Conservation (phyloP, 92 coral and sea anemone species). For the Phymanthus crucifer region DNA sequence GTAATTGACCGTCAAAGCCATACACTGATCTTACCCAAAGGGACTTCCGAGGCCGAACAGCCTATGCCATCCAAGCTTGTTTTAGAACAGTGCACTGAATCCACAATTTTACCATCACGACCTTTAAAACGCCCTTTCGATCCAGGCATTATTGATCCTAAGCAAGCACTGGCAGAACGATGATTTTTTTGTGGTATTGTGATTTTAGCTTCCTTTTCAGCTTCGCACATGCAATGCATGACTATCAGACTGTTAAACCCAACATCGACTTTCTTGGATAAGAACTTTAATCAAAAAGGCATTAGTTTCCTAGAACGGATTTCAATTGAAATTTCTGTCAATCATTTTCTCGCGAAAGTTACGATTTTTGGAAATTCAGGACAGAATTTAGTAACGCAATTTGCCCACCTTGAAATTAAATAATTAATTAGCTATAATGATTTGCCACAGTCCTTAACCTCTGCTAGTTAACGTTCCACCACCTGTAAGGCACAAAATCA, state of each 20-base stretch:
- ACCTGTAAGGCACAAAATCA: not conserved
- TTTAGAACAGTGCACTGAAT: not conserved
- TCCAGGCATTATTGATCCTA: slow-evolving; percentile 28
- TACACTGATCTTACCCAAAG: not conserved
- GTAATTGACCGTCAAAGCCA: slow-evolving; percentile 10
- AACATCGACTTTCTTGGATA: slow-evolving; percentile 21
- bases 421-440: not conserved
- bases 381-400: not conserved
- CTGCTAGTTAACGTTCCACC: not conserved
- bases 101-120: slow-evolving; percentile 26
- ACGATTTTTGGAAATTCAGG: not conserved
- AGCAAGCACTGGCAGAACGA: too few species aligned
- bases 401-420: not conserved
- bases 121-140: not conserved
- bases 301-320: not conserved
- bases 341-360: not conserved
- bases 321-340: not conserved
- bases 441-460: not conserved
- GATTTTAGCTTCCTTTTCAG: slow-evolving; percentile 26
- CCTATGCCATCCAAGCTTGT: not conserved
- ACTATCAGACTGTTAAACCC: slow-evolving; percentile 57
- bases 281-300: not conserved
- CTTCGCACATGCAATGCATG: slow-evolving; percentile 16
- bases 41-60: not conserved
- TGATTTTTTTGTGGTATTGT: slow-evolving; percentile 42